Percentiles rank a stretch among this genome's conserved stretches.
These are phyloP conservation scores for Sebastes diaconus DNA, from an alignment of 2,797 vertebrate genomes.

Conservation along the genomic window DNA sequence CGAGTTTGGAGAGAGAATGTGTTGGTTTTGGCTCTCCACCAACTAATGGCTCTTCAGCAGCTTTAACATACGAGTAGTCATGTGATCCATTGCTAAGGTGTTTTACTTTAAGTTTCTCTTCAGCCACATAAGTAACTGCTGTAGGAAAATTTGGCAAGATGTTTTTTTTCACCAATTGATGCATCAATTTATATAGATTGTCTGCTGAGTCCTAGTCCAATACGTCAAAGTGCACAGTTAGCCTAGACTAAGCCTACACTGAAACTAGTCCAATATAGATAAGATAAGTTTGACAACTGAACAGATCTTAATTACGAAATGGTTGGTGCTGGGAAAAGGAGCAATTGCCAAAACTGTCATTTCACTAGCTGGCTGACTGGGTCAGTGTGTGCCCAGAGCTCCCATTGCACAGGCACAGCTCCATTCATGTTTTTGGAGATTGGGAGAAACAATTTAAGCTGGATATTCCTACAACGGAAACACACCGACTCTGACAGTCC, in stretches of 20 bases:
- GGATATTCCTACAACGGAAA: constrained; percentile 9
- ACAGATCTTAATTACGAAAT: constrained; percentile 11
- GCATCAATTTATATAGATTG: constrained; percentile 5
- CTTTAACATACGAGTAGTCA: background rate
- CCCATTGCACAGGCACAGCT: constrained; percentile 7
- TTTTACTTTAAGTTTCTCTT: background rate
- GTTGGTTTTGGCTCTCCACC: background rate
- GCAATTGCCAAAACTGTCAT: constrained; percentile 44
- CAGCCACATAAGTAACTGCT: background rate
- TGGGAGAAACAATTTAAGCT: constrained; percentile 32
- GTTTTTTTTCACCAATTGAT: background rate
- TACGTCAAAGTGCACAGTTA: constrained; percentile 2
- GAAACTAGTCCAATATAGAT: constrained; percentile 33
- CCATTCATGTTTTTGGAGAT: constrained; percentile 37
- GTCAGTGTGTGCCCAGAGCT: constrained; percentile 21
- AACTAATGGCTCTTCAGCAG: background rate
- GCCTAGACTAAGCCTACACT: constrained; percentile 3
- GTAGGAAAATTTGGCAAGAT: background rate
- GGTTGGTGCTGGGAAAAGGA: constrained; percentile 1
- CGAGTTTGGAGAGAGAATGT: too few species aligned
- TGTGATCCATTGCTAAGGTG: background rate
- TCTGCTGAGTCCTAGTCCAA: background rate
- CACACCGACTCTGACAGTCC: background rate
- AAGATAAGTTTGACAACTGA: constrained; percentile 29
- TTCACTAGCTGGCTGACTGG: constrained; percentile 33